Evolutionary conservation across 2,797 vertebrate genomes (phyloP).

Genomic region (Leucoraja ocellata): DNA sequence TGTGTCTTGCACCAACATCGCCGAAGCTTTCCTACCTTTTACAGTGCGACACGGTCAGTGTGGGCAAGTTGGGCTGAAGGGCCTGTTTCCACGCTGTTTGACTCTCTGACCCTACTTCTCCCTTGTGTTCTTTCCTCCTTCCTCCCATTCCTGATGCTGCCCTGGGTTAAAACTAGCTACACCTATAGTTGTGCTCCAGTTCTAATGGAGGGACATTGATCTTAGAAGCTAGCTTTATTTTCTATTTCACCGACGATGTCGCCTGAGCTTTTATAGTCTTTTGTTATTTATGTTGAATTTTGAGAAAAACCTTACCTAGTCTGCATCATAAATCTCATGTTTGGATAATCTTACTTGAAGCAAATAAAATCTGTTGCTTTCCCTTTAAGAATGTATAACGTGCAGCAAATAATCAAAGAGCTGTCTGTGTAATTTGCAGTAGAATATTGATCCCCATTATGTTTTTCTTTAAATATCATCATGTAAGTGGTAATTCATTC

Average conservation of each 20-base stretch:
- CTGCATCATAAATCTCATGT: background rate
- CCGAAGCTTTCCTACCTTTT: background rate
- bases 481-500: background rate
- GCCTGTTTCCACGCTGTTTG: too few relatives aligned
- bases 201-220: too few relatives aligned
- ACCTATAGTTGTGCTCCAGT: too few relatives aligned
- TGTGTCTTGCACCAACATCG: background rate
- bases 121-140: background rate
- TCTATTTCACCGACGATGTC: too few relatives aligned
- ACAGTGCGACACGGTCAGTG: background rate
- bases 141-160: background rate
- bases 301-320: background rate
- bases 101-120: background rate
- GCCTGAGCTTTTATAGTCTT: too few relatives aligned
- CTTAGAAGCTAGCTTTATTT: too few relatives aligned
- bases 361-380: background rate
- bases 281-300: background rate
- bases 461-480: background rate
- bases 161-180: too few relatives aligned
- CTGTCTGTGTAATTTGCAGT: background rate
- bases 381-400: background rate
- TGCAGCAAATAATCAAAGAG: background rate
- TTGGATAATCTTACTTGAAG: background rate
- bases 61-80: too few relatives aligned
- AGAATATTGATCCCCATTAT: background rate